Evolutionary conservation across 2,888 invertebrate species (phyloP).

Genomic region (Archips crataeganus): DNA sequence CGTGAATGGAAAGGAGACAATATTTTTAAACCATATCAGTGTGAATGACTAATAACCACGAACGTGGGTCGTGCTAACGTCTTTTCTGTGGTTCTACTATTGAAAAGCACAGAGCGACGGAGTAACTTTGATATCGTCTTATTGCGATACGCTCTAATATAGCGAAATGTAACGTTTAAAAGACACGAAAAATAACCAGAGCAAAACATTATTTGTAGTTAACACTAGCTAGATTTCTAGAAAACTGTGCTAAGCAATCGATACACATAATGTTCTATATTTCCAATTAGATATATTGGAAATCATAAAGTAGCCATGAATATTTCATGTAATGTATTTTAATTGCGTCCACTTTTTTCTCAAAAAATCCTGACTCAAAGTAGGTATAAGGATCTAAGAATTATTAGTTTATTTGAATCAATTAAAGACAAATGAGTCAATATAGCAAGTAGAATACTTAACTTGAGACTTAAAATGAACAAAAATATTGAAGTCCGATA

Average conservation of each 20-base stretch:
- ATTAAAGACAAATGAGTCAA: too few relatives aligned
- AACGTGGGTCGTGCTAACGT: slow-evolving; percentile 11
- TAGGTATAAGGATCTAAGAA: too few relatives aligned
- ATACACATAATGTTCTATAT: neutral
- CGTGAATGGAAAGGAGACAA: neutral
- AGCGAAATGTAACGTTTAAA: neutral
- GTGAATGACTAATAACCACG: slow-evolving; percentile 17
- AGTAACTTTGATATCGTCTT: neutral
- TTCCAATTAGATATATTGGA: too few relatives aligned
- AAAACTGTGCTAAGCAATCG: neutral
- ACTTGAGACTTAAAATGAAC: neutral
- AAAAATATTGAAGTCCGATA: neutral
- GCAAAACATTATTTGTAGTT: neutral
- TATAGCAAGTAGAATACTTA: neutral
- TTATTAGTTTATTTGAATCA: too few relatives aligned
- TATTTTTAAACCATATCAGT: slow-evolving; percentile 1
- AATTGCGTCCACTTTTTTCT: too few relatives aligned
- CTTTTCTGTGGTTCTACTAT: neutral
- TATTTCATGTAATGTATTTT: too few relatives aligned
- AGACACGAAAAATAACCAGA: neutral
- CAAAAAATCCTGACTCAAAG: too few relatives aligned
- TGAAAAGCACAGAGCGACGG: neutral
- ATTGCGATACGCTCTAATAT: slow-evolving; percentile 15
- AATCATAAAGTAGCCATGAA: too few relatives aligned
- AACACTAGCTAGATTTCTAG: neutral